phyloP scores from a whole-genome alignment of 2,113 vertebrate species.

The Cebus imitator region DNA sequence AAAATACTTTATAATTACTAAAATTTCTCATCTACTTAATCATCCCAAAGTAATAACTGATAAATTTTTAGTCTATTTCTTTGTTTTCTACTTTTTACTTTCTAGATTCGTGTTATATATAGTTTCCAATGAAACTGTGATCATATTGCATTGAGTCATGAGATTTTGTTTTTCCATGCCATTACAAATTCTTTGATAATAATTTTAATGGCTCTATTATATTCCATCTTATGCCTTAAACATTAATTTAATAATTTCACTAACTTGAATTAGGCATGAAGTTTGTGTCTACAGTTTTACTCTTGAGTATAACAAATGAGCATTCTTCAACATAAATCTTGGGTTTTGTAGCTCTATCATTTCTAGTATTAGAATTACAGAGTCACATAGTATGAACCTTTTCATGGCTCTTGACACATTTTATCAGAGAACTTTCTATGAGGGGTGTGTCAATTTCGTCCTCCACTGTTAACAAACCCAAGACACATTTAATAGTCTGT shows the following conservation, averaged over 20 bases:
- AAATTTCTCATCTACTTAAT: not conserved
- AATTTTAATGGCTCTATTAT: not conserved
- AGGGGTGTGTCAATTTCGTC: not conserved
- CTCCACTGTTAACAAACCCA: not conserved
- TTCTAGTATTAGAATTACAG: not conserved
- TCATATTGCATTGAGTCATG: not conserved
- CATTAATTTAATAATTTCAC: not conserved
- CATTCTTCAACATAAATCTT: not conserved
- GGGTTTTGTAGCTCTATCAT: not conserved
- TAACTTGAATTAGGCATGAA: not conserved
- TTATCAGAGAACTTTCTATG: not conserved
- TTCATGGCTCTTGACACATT: not conserved
- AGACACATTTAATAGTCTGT: not conserved
- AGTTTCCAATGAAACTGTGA: not conserved
- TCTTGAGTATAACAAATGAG: not conserved
- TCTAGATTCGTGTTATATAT: not conserved
- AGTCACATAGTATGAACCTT: not conserved
- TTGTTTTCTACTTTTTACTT: not conserved
- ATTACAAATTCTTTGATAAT: conserved; percentile 9
- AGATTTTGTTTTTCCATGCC: conserved; percentile 2
- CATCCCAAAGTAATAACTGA: not conserved
- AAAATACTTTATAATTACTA: conserved; percentile 14
- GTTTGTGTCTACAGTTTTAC: not conserved
- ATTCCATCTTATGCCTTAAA: not conserved
- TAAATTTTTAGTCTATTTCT: not conserved